Conservation (phyloP, 2,113 vertebrate species). For the Anas platyrhynchos region DNA sequence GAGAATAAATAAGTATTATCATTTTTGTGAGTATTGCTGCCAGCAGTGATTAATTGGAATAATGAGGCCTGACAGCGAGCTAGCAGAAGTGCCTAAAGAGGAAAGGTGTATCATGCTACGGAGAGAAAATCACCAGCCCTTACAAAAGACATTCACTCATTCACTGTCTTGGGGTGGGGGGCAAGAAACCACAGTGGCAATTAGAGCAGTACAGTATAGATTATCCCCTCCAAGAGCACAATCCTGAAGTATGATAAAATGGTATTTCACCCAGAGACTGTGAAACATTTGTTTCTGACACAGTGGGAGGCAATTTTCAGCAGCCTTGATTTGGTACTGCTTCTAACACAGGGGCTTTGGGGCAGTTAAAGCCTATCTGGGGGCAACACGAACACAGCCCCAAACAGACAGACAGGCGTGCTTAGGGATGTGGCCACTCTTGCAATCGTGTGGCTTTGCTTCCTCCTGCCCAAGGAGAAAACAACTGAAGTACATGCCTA, state of each 20-base stretch:
- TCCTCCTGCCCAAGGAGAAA: not conserved
- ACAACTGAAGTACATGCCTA: not conserved
- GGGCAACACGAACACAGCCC: not conserved
- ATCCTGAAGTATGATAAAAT: not conserved
- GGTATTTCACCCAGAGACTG: not conserved
- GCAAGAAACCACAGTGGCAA: not conserved
- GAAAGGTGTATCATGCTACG: not conserved
- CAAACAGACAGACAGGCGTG: not conserved
- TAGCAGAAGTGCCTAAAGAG: not conserved
- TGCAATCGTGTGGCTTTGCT: not conserved
- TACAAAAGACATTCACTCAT: not conserved
- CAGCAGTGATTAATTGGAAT: slow-evolving; percentile 14
- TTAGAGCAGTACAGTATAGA: not conserved
- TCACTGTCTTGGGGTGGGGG: not conserved
- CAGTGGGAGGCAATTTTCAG: not conserved
- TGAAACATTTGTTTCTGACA: not conserved
- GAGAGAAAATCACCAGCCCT: not conserved
- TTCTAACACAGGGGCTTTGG: not conserved
- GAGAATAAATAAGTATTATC: not conserved
- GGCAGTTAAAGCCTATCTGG: not conserved
- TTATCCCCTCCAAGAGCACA: not conserved
- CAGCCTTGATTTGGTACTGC: not conserved
- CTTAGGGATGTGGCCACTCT: not conserved
- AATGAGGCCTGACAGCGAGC: not conserved
- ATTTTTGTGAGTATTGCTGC: not conserved